These are phyloP conservation scores for Dinomys branickii DNA, from an alignment of 2,113 vertebrate species.

Conservation along the genomic window DNA sequence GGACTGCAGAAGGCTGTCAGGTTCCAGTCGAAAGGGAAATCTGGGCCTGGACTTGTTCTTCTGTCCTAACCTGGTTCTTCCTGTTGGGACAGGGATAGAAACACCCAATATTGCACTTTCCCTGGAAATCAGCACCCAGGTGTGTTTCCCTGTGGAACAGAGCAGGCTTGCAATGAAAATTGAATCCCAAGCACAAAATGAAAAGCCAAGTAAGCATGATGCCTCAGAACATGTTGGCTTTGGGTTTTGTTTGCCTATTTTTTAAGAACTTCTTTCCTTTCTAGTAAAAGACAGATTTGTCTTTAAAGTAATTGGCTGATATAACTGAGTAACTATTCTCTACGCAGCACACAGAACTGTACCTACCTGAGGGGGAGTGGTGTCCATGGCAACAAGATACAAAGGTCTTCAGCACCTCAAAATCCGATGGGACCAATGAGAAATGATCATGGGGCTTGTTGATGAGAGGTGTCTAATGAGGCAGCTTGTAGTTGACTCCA, in stretches of 20 bases:
- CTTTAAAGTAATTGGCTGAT: background rate
- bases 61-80: background rate
- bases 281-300: background rate
- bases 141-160: background rate
- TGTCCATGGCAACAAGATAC: constrained; percentile 57
- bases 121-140: background rate
- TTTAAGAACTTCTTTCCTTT: background rate
- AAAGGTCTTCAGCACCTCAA: background rate
- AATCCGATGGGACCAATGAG: background rate
- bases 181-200: background rate
- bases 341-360: background rate
- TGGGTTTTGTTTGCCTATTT: background rate
- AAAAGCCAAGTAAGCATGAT: background rate
- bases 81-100: fast-evolving
- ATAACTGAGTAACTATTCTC: constrained; percentile 1
- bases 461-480: background rate
- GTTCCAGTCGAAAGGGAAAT: background rate
- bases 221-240: background rate
- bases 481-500: fast-evolving
- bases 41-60: fast-evolving
- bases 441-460: background rate
- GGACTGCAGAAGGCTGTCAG: fast-evolving
- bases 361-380: background rate
- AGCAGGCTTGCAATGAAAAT: background rate
- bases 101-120: fast-evolving